Evolutionary conservation across 2,797 vertebrate genomes (phyloP).

Genomic region (Smutsia gigantea): DNA sequence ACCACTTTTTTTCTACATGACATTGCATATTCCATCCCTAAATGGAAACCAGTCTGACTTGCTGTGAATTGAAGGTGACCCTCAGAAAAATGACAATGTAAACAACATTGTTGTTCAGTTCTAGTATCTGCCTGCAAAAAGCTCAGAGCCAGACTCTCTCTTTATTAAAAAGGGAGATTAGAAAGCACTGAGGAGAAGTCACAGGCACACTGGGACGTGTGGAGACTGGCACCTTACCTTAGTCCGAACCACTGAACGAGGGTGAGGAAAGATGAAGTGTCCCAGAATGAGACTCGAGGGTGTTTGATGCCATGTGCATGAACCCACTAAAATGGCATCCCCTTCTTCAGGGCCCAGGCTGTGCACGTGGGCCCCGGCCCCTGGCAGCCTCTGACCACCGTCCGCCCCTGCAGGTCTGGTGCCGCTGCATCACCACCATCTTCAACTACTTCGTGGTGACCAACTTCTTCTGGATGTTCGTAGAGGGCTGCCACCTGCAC

Average conservation of each 20-base stretch:
- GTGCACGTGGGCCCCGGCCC: fast-evolving
- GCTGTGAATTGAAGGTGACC: neutral
- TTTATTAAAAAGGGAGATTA: neutral
- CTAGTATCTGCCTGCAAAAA: neutral
- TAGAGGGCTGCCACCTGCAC: conserved; percentile 98
- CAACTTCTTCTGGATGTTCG: conserved; percentile 99
- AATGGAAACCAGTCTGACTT: neutral
- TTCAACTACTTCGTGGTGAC: conserved; percentile 99
- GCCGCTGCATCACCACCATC: conserved; percentile 95
- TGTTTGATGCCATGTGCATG: fast-evolving
- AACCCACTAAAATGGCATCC: fast-evolving
- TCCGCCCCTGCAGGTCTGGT: conserved; percentile 92
- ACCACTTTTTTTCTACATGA: neutral
- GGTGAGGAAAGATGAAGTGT: neutral
- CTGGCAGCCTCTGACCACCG: neutral
- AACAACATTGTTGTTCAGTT: neutral
- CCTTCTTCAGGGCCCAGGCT: fast-evolving
- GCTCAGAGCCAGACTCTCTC: neutral
- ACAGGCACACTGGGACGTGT: fast-evolving
- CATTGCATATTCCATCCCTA: neutral
- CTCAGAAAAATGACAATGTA: neutral
- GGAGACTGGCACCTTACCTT: neutral
- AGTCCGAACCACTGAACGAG: neutral
- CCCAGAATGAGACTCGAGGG: no score
- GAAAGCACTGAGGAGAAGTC: neutral